Evolutionary conservation across 2,113 vertebrate species (phyloP), one percentile per base, ranked within the genome.

Genomic region (Lagopus leucura): DNA sequence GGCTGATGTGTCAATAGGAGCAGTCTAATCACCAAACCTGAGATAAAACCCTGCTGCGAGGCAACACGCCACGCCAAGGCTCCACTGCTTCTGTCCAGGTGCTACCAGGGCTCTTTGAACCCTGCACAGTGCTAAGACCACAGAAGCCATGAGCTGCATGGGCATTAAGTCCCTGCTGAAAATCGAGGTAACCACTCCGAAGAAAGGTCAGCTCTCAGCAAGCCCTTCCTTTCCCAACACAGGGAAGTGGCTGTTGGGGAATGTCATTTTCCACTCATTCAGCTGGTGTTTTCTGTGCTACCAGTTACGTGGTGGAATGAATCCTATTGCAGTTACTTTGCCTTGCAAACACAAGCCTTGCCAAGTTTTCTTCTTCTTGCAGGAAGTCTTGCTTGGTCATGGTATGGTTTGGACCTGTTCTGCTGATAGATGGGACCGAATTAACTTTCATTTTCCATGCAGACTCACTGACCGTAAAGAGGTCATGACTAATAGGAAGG

Each of bases 381-480:
- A 94, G 82, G 54, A 95, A 88, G 48, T 58, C 13, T n/a, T 91
- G 8, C 2, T 2, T 77, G n/a, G 48, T 80, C 30, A 3, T 36
- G 66, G 66, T 40, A 45, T 66, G 54, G 63, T 54, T 82, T 85
- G 30, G 89, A 22, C 21, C n/a, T 88, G 71, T 80, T 73, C 10
- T 27, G 43, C 58, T 70, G 75, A 82, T n/a, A 85, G 30, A 58
- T 82, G 43, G 20, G 15, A 27, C 17, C 69, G 65, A 82, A 82
- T 73, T 72, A 82, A 19, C 82, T 82, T 94, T 63, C 10, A 54
- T 94, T 94, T 92, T 89, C 82, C 71, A 20, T 22, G 40, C 38
- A 76, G 58, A 61, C 52, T 89, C 25, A 86, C 66, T 81, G 84
- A 24, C 6, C 79, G 27, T 67, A 55, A 70, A 89, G 91, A 88